Percentiles rank a stretch among this genome's conserved stretches.
Evolutionary conservation across 2,888 invertebrate species (phyloP).

Genomic region (Erebia epiphron): DNA sequence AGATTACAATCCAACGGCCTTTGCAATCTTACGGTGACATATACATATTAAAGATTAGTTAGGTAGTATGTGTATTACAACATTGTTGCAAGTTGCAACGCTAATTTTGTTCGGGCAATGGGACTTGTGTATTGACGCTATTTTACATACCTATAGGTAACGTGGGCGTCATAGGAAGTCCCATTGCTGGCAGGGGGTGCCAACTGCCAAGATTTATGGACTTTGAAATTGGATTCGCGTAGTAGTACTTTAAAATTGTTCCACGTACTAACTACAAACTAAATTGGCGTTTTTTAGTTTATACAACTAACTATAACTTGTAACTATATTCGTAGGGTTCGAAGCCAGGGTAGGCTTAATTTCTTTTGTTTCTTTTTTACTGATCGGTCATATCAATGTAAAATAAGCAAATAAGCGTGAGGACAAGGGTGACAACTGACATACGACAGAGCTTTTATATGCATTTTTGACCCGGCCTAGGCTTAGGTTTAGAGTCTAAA

Average conservation of each 20-base stretch:
- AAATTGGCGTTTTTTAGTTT: neutral
- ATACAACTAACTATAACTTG: no score
- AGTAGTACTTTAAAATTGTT: neutral
- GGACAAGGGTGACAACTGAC: no score
- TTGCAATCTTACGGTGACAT: no score
- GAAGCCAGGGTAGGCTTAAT: no score
- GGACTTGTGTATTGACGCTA: neutral
- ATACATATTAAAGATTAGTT: neutral
- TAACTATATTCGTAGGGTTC: no score
- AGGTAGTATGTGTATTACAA: neutral
- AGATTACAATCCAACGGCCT: no score
- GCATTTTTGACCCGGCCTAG: no score
- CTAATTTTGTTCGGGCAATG: neutral
- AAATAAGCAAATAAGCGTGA: no score
- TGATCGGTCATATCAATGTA: no score
- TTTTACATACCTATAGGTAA: neutral
- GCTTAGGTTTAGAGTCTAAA: no score
- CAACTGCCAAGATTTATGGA: constrained; percentile 57
- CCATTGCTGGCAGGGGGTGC: constrained; percentile 30
- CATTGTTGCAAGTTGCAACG: neutral
- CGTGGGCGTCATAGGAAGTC: neutral
- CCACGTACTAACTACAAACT: neutral
- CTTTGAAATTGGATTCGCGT: constrained; percentile 51
- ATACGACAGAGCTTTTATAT: no score
- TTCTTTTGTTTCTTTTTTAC: no score